phyloP scores from a whole-genome alignment of 2,888 invertebrate species.

The Aproaerema taeniolella region DNA sequence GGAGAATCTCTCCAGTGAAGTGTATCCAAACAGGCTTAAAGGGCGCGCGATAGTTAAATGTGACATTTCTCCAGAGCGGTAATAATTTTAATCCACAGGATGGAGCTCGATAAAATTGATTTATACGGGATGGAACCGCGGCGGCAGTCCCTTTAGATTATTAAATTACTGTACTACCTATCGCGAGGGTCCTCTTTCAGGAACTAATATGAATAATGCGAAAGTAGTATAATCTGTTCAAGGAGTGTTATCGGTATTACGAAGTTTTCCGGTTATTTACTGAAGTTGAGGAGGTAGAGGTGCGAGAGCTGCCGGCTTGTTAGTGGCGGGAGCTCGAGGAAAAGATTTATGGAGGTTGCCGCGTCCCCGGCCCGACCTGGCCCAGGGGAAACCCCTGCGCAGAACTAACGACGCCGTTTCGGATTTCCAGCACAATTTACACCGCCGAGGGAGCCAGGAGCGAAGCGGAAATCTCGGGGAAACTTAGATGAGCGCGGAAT shows the following conservation, averaged over 20 bases:
- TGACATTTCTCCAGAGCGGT: conserved; percentile 32
- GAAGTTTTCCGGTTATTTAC: conserved; percentile 62
- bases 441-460: conserved; percentile 44
- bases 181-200: conserved; percentile 42
- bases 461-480: conserved; percentile 52
- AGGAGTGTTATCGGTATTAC: conserved; percentile 58
- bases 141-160: conserved; percentile 51
- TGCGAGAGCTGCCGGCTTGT: conserved; percentile 50
- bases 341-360: conserved; percentile 72
- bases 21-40: conserved; percentile 12
- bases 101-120: conserved; percentile 56
- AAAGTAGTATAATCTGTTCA: conserved; percentile 62
- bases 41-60: conserved; percentile 19
- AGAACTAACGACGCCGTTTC: conserved; percentile 71
- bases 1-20: conserved; percentile 5
- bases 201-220: conserved; percentile 51
- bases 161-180: conserved; percentile 48
- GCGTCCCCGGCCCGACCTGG: conserved; percentile 53
- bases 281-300: conserved; percentile 18
- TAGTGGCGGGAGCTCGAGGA: conserved; percentile 65
- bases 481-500: conserved; percentile 55
- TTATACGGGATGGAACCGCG: conserved; percentile 47
- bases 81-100: conserved; percentile 49
- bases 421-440: conserved; percentile 72
- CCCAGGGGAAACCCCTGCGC: conserved; percentile 61